Evolutionary conservation across 2,797 vertebrate species (phyloP), one percentile per base, ranked within the genome.

Genomic region (Lophius americanus): DNA sequence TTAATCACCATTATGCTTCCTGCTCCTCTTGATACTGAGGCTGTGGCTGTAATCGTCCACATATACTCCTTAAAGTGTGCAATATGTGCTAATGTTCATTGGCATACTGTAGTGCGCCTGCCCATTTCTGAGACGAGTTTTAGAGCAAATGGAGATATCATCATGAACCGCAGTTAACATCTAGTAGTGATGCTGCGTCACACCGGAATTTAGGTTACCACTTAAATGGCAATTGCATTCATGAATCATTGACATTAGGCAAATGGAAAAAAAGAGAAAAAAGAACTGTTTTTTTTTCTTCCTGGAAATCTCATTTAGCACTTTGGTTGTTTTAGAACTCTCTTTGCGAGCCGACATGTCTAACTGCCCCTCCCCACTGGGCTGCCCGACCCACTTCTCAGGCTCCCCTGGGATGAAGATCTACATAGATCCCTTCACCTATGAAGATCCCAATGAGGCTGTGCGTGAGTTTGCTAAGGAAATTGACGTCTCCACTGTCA

Each of bases 401-500:
- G 97, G 97, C 56, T 99, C 97, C 58, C 97, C 97, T 57, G 98
- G 98, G 86, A 98, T 99, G 95, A 99, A 99, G 94, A 99, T 99
- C 92, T 99, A 99, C 93, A 99, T 99, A 0, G 98, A 99, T 85
- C 98, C 98, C 54, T 99, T 99, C 91, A 99, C 98, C 84, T 99
- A 99, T 0, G 98, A 99, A 76, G 98, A 99, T 81, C 98, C 98
- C 81, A 99, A 99, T 0, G 98, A 99, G 88, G 98, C 98, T 0
- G 98, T 99, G 11, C 94, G 97, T 35, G 98, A 99, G 84, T 99
- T 99, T 0, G 98, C 98, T 90, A 99, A 99, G 91, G 98, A 99
- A 90, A 99, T 99, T 0, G 98, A 99, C 7, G 97, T 99, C 54
- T 99, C 98, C 76, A 98, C 98, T 7, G 98, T 99, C 88, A 99